phyloP scores from a whole-genome alignment of 2,888 invertebrate species.

The Azorinus chamasolen region DNA sequence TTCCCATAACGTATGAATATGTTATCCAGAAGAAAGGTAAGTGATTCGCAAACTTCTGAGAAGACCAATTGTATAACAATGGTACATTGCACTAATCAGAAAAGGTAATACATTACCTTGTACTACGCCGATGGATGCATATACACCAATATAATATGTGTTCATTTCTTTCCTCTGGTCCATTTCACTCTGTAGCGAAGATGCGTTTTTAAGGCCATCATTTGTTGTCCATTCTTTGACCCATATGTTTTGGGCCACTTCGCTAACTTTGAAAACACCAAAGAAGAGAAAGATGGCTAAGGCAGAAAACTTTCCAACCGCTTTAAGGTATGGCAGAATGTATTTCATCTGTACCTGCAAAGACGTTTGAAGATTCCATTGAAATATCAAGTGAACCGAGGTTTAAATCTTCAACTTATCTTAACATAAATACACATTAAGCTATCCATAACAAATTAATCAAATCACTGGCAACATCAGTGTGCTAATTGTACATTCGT shows the following conservation, averaged over 20 bases:
- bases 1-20: too few species aligned
- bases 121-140: constrained; percentile 20
- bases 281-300: not conserved
- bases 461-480: too few species aligned
- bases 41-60: too few species aligned
- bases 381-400: too few species aligned
- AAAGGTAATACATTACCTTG: too few species aligned
- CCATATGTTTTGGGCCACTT: not conserved
- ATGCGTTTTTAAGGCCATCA: constrained; percentile 20
- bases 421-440: too few species aligned
- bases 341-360: constrained; percentile 18
- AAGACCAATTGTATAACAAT: too few species aligned
- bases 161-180: constrained; percentile 29
- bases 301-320: constrained; percentile 9
- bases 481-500: too few species aligned
- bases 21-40: too few species aligned
- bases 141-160: constrained; percentile 30
- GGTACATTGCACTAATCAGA: too few species aligned
- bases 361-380: not conserved
- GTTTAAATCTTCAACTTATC: too few species aligned
- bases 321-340: constrained; percentile 24
- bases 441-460: too few species aligned
- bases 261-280: not conserved
- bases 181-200: constrained; percentile 21
- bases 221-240: constrained; percentile 43